phyloP scores from a whole-genome alignment of 2,888 invertebrate species.

The Anthrax anthrax region DNA sequence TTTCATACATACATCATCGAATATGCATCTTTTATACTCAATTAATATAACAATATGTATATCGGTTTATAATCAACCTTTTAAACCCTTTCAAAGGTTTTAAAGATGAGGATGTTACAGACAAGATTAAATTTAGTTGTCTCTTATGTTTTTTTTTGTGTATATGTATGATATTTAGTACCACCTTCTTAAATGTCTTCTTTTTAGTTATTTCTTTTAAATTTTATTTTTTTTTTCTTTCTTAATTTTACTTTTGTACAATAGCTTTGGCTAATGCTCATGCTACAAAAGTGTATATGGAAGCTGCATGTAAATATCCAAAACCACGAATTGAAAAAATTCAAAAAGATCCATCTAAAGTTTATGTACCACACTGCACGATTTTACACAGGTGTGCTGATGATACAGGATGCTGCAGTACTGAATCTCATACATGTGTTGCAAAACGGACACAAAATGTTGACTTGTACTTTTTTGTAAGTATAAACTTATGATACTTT shows the following conservation, averaged over 20 bases:
- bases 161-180: too few species aligned
- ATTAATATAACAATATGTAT: too few species aligned
- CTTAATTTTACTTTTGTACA: constrained; percentile 7
- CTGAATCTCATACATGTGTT: constrained; percentile 57
- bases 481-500: constrained; percentile 36
- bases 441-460: constrained; percentile 58
- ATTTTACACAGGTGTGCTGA: constrained; percentile 74
- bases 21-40: too few species aligned
- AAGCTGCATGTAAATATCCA: constrained; percentile 37
- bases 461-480: constrained; percentile 67
- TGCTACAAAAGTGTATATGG: constrained; percentile 21
- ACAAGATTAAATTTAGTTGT: too few species aligned
- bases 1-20: too few species aligned
- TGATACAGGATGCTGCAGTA: constrained; percentile 74
- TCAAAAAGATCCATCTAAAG: constrained; percentile 43
- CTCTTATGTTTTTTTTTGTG: too few species aligned
- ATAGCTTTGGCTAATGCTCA: constrained; percentile 28
- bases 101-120: too few species aligned
- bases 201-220: not conserved
- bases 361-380: constrained; percentile 74
- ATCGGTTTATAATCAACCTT: too few species aligned
- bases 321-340: constrained; percentile 62
- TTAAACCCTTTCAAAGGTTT: too few species aligned
- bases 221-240: too few species aligned
- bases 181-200: not conserved